These are phyloP conservation scores for Gallinago jamesoni DNA, from an alignment of 2,113 vertebrate species.

Conservation along the genomic window DNA sequence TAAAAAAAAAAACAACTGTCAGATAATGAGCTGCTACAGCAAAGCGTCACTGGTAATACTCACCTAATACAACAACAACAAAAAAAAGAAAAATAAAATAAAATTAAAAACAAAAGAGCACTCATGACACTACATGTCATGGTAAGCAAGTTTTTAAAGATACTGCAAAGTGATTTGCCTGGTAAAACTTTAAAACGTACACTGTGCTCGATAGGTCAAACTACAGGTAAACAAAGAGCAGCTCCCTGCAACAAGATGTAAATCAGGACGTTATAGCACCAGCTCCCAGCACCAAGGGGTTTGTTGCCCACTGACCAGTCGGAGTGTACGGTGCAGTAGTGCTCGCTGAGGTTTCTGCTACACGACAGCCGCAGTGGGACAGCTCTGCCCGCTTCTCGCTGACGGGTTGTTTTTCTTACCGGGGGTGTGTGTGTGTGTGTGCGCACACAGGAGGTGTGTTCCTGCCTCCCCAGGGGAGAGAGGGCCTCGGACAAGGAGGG, in stretches of 20 bases:
- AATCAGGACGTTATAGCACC: slow-evolving; percentile 63
- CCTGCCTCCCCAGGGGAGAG: background rate
- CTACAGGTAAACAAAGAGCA: slow-evolving; percentile 51
- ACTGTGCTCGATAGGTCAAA: slow-evolving; percentile 59
- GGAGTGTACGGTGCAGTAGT: slow-evolving; percentile 45
- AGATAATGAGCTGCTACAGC: slow-evolving; percentile 3
- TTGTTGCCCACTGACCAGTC: slow-evolving; percentile 37
- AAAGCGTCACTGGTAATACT: slow-evolving; percentile 17
- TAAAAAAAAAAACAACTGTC: background rate
- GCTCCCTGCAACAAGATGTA: slow-evolving; percentile 55
- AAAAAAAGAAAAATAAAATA: background rate
- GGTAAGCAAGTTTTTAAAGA: background rate
- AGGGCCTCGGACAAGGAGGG: background rate
- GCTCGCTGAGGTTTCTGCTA: slow-evolving; percentile 60
- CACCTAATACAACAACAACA: background rate
- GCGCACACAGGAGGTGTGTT: background rate
- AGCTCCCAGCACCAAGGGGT: slow-evolving; percentile 71
- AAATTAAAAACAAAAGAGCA: background rate
- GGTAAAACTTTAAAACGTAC: slow-evolving; percentile 22
- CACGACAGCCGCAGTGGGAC: background rate
- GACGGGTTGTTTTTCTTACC: background rate
- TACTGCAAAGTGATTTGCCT: slow-evolving; percentile 13
- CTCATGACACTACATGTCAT: background rate
- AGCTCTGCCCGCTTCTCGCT: background rate
- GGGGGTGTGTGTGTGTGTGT: background rate